These are phyloP conservation scores for Hybos culiciformis DNA, from an alignment of 2,888 invertebrate genomes.

Conservation along the genomic window DNA sequence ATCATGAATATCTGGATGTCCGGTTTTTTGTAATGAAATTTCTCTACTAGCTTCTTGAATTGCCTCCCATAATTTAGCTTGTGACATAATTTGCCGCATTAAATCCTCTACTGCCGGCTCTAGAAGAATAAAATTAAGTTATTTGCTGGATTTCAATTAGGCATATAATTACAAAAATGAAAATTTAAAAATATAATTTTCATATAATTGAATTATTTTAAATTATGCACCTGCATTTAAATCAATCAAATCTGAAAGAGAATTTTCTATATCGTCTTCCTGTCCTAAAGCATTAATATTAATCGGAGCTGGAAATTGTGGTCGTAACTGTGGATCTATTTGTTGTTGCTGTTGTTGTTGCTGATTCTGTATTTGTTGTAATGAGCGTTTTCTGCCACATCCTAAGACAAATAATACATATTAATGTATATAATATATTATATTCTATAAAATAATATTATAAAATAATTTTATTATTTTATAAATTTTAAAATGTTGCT, in stretches of 20 bases:
- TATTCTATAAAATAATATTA: not conserved
- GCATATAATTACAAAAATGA: too few relatives aligned
- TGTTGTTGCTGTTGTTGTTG: constrained; percentile 35
- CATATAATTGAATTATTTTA: too few relatives aligned
- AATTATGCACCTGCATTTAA: too few relatives aligned
- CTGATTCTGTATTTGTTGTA: constrained; percentile 21
- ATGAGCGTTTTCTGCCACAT: constrained; percentile 58
- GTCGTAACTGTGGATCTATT: constrained; percentile 16
- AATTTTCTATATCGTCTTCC: constrained; percentile 41
- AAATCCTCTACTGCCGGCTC: constrained; percentile 59
- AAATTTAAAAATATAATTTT: too few relatives aligned
- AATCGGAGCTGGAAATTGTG: not conserved
- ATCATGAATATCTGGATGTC: not conserved
- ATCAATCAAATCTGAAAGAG: constrained; percentile 51
- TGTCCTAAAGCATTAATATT: constrained; percentile 10
- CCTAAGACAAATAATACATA: constrained; percentile 41
- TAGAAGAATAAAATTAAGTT: too few relatives aligned
- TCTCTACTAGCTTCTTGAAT: constrained; percentile 65
- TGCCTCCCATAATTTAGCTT: constrained; percentile 57
- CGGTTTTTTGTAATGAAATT: constrained; percentile 45
- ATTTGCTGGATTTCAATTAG: too few relatives aligned
- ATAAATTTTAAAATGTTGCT: too few relatives aligned
- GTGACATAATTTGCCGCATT: constrained; percentile 63
- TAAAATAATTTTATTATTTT: not conserved
- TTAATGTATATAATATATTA: not conserved